A percentile compares a stretch with the other conserved stretches of the same genome.
Evolutionary conservation across 2,113 vertebrate species (phyloP).

Genomic region (Dasypus novemcinctus): DNA sequence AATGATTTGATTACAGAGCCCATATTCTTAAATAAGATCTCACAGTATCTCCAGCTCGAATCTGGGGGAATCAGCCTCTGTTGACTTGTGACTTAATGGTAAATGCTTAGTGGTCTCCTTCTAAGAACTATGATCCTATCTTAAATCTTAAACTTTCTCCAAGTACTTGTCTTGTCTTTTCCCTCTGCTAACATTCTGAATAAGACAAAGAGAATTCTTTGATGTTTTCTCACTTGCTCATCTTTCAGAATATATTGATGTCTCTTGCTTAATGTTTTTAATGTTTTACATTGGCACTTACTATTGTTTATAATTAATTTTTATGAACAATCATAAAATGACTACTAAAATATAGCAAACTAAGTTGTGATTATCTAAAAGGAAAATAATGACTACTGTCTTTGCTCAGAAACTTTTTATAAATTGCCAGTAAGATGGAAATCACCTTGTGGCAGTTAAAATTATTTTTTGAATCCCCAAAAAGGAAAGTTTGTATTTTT

Average conservation of each 20-base stretch:
- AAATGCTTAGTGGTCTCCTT: not conserved
- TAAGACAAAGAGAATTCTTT: not conserved
- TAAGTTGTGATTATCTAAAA: not conserved
- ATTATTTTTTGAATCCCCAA: no score
- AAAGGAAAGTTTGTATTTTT: no score
- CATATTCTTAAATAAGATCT: not conserved
- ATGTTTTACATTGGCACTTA: not conserved
- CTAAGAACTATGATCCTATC: not conserved
- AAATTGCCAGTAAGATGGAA: not conserved
- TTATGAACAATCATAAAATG: not conserved
- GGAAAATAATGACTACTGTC: not conserved
- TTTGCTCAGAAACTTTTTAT: not conserved
- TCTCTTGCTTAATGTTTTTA: not conserved
- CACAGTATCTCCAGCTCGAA: not conserved
- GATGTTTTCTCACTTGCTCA: not conserved
- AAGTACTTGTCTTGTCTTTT: not conserved
- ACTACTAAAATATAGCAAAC: not conserved
- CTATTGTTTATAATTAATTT: not conserved
- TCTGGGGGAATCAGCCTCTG: not conserved
- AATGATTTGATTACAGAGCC: not conserved
- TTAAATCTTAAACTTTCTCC: not conserved
- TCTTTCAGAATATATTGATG: no score
- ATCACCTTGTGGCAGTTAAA: not conserved
- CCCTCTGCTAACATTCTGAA: not conserved
- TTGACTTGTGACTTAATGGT: not conserved